These are phyloP conservation scores for Trichogramma evanescens DNA, from an alignment of 2,888 invertebrate species.

Conservation along the genomic window DNA sequence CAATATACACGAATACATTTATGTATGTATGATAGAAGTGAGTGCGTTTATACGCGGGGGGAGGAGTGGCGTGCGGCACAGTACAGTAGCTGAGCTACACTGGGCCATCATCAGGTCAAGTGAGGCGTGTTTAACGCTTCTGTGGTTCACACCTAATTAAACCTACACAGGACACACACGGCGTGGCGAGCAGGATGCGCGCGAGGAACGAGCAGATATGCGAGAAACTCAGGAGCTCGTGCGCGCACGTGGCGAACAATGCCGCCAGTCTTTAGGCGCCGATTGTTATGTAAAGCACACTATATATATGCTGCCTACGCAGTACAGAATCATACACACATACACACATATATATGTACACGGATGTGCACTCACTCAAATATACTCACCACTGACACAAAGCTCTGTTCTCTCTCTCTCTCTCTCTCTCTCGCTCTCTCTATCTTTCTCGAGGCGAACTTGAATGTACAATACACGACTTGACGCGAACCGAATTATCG, in stretches of 20 bases:
- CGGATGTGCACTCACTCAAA: not conserved
- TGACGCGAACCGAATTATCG: no score
- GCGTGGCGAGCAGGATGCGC: not conserved
- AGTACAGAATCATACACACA: not conserved
- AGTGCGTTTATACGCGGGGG: not conserved
- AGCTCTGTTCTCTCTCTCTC: not conserved
- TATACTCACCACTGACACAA: not conserved
- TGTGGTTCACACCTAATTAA: conserved; percentile 49
- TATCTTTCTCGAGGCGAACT: no score
- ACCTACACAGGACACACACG: conserved; percentile 35
- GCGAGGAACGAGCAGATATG: not conserved
- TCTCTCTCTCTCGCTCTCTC: not conserved
- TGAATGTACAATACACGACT: no score
- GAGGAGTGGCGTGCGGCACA: not conserved
- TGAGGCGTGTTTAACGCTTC: conserved; percentile 45
- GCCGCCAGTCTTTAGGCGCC: conserved; percentile 45
- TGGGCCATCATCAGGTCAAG: conserved; percentile 45
- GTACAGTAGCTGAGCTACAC: conserved; percentile 19
- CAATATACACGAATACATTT: not conserved
- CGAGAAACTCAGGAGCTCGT: conserved; percentile 32
- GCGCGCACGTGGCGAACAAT: conserved; percentile 46
- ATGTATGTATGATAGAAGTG: not conserved
- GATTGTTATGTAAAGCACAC: conserved; percentile 48
- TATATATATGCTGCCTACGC: conserved; percentile 13
- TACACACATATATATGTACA: not conserved